Conservation (phyloP, 2,888 invertebrate species). For the Nephrocerus scutellatus region DNA sequence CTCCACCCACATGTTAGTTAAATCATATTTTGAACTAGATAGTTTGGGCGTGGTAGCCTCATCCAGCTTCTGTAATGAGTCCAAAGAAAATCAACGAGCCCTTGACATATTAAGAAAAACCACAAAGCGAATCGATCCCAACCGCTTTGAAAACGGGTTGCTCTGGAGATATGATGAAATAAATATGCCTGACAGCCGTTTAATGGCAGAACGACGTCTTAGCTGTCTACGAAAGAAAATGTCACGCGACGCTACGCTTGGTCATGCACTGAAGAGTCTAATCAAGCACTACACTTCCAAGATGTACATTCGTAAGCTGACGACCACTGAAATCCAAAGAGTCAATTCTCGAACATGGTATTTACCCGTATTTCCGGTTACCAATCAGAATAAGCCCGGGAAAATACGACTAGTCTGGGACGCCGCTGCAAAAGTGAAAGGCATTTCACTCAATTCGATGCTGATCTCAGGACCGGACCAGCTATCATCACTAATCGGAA, state of each 20-base stretch:
- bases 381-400: conserved; percentile 23
- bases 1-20: too few relatives aligned
- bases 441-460: conserved; percentile 25
- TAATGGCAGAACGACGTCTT: conserved; percentile 16
- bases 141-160: conserved; percentile 19
- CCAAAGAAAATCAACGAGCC: conserved; percentile 7
- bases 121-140: conserved; percentile 6
- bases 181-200: conserved; percentile 9
- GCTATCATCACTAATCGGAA: conserved; percentile 29
- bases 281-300: conserved; percentile 15
- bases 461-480: conserved; percentile 33
- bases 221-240: conserved; percentile 18
- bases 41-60: neutral
- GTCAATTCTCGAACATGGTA: conserved; percentile 19
- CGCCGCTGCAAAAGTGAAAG: conserved; percentile 26
- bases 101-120: conserved; percentile 11
- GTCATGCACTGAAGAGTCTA: conserved; percentile 11
- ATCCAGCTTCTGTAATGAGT: too few relatives aligned
- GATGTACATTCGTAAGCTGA: conserved; percentile 7
- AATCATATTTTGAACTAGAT: conserved; percentile 6
- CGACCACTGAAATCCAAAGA: neutral
- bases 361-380: conserved; percentile 25
- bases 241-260: conserved; percentile 8
- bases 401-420: conserved; percentile 27
- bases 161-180: conserved; percentile 22